Conservation (phyloP, 1,140 invertebrate genomes). For the Drosophila grimshawi region DNA sequence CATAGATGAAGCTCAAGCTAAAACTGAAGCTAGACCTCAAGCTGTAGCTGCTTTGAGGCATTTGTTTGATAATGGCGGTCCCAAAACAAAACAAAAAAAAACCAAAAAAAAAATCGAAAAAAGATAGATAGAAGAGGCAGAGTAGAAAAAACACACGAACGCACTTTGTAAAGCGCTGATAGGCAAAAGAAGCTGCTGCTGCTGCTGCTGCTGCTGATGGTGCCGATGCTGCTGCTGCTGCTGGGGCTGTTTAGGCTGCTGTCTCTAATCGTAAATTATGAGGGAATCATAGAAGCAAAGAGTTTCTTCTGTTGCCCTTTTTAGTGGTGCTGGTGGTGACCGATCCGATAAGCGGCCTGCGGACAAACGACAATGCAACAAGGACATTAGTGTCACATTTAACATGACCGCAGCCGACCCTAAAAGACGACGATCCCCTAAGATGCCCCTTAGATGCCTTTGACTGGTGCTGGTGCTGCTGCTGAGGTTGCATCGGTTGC, state of each 20-base stretch:
- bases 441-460: background rate
- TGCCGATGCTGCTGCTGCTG: background rate
- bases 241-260: too few species aligned
- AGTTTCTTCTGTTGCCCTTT: background rate
- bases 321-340: background rate
- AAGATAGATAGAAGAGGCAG: conserved; percentile 1
- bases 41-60: conserved; percentile 14
- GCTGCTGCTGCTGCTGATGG: background rate
- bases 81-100: background rate
- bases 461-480: conserved; percentile 44
- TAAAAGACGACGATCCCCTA: conserved; percentile 9
- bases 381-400: conserved; percentile 78
- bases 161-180: conserved; percentile 57
- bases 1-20: background rate
- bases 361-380: conserved; percentile 66
- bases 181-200: conserved; percentile 3
- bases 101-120: conserved; percentile 4
- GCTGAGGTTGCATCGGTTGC: conserved; percentile 62
- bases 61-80: conserved; percentile 34
- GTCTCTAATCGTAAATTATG: conserved; percentile 50
- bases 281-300: conserved; percentile 38
- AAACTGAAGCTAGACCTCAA: background rate
- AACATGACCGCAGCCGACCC: conserved; percentile 60
- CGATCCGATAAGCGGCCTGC: conserved; percentile 68
- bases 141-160: conserved; percentile 53